phyloP scores from a whole-genome alignment of 2,797 vertebrate genomes.

The Clangula hyemalis region DNA sequence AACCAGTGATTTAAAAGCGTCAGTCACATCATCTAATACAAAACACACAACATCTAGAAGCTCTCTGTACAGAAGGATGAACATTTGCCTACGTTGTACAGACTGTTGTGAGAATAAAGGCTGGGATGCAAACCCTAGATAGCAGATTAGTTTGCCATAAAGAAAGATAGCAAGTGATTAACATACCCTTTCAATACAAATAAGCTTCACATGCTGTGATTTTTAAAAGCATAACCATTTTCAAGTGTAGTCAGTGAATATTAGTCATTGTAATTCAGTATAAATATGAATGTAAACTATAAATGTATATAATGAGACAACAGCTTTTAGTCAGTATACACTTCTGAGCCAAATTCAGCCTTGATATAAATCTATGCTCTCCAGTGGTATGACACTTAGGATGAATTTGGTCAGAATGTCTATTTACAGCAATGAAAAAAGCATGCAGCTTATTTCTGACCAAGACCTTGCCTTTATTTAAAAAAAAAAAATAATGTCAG shows the following conservation, averaged over 20 bases:
- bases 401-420: not conserved
- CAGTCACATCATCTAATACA: not conserved
- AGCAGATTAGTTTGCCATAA: not conserved
- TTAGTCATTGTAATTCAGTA: conserved; percentile 46
- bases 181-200: not conserved
- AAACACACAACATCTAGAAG: not conserved
- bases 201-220: not conserved
- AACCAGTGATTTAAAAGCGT: not conserved
- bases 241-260: conserved; percentile 49
- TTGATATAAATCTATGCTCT: not conserved
- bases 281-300: conserved; percentile 38
- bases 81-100: not conserved
- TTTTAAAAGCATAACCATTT: conserved; percentile 48
- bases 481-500: not conserved
- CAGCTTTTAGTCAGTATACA: conserved; percentile 1
- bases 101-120: not conserved
- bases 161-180: conserved; percentile 7
- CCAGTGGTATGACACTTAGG: not conserved
- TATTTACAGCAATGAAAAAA: conserved; percentile 29
- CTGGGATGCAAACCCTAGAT: not conserved
- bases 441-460: not conserved
- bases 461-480: not conserved
- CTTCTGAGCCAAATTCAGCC: conserved; percentile 10
- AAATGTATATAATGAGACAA: conserved; percentile 9
- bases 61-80: not conserved